Base-by-base conservation (phyloP, 2,888 invertebrate species). In the Agriotes lineatus region DNA sequence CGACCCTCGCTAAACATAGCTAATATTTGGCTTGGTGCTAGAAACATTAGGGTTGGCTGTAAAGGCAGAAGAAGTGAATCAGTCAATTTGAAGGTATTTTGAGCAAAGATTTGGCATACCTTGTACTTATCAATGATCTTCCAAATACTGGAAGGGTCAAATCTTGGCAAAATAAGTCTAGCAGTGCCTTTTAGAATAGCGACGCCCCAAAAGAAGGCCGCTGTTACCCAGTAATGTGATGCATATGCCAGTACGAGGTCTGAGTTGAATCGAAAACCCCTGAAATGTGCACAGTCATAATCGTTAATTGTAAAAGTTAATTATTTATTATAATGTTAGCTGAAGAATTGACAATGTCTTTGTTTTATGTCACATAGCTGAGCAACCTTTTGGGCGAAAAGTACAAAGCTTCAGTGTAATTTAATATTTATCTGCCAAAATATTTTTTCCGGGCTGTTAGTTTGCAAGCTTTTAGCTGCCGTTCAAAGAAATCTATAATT, bases 41-140 rank as follows among this genome's bases (percentile, higher is more conserved):
- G 5, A 61, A 79, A 77, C 9, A 72, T 33, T n/a, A 71, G 58
- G 3, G 79, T 75, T 7, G 80, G 72, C 81, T 82, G n/a, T n/a
- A 62, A 20, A 56, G 42, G 42, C 30, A 10, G 9, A 44, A 19
- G 3, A 42, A 4, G 7, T 42, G 18, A 12, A 25, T 14, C 22
- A 42, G 18, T n/a, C 45, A 22, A 20, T 22, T 12, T 44, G 7
- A 6, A 44, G 25, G 2, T 25, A 2, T 12, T 20, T 18, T 59
- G 18, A 44, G 18, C 14, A 1, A 33, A 18, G 12, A 18, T 42
- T 1, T 19, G n/a, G 25, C 1, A 2, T 71, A 72, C 72, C 37
- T 72, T 58, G 30, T 52, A 65, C 44, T 57, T 48, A 5, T 73
- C 63, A 19, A 74, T 56, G 0, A 50, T 25, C 10, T 67, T 9